phyloP scores from a whole-genome alignment of 2,113 vertebrate genomes.

The Ageneiosus marmoratus region DNA sequence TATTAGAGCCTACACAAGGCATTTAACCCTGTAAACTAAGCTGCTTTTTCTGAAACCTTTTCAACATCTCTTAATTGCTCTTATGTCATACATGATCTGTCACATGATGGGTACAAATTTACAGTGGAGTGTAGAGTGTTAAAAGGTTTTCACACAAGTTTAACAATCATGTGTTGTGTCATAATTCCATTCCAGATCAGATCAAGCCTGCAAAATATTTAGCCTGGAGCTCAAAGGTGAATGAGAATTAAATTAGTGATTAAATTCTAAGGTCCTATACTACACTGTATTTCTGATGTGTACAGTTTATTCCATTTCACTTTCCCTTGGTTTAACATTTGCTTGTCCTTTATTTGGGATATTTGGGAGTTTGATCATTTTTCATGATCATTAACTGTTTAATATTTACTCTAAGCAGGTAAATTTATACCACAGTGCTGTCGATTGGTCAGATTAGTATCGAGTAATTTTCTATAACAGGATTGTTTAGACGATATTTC shows the following conservation, averaged over 20 bases:
- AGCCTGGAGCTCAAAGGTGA: conserved; percentile 8
- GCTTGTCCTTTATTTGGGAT: not conserved
- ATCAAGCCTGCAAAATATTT: not conserved
- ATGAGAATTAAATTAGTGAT: not conserved
- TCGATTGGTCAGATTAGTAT: too few species aligned
- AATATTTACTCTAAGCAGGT: not conserved
- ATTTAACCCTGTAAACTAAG: not conserved
- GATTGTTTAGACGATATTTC: too few species aligned
- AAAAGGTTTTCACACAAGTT: not conserved
- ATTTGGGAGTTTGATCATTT: not conserved
- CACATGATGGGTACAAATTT: not conserved
- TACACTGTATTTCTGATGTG: not conserved
- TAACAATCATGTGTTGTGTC: not conserved
- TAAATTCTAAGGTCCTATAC: not conserved
- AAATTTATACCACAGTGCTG: too few species aligned
- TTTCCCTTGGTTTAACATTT: not conserved
- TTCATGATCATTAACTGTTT: not conserved
- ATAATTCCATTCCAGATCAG: conserved; percentile 1
- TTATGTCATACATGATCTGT: not conserved
- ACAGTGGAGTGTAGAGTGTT: not conserved
- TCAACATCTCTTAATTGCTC: not conserved
- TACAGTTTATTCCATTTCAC: not conserved
- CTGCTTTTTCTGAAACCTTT: not conserved
- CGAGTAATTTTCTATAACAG: too few species aligned
- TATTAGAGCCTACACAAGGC: not conserved